These are phyloP conservation scores for Sebastolobus alascanus DNA, from an alignment of 2,797 vertebrate species.

Conservation along the genomic window DNA sequence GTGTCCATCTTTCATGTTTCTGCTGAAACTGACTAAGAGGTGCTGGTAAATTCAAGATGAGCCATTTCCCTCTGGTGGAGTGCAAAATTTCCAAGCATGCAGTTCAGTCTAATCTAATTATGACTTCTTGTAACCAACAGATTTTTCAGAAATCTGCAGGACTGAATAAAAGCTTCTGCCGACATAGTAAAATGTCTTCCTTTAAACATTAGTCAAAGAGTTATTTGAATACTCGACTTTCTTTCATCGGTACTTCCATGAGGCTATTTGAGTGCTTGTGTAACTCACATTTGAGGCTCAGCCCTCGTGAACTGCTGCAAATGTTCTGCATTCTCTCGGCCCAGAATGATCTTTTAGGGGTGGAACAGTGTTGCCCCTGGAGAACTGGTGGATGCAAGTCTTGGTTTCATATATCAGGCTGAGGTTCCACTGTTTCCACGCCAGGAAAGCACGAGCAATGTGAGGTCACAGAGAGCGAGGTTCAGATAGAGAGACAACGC, in stretches of 20 bases:
- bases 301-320: constrained; percentile 33
- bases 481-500: constrained; percentile 53
- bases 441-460: constrained; percentile 70
- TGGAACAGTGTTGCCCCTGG: constrained; percentile 59
- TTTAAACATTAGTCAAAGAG: constrained; percentile 48
- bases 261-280: constrained; percentile 46
- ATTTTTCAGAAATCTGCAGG: constrained; percentile 42
- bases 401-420: constrained; percentile 75
- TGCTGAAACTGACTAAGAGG: constrained; percentile 68
- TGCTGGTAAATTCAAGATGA: constrained; percentile 60
- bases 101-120: constrained; percentile 59
- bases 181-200: constrained; percentile 42
- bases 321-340: constrained; percentile 60
- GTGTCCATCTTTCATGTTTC: constrained; percentile 38
- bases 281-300: constrained; percentile 57
- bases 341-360: constrained; percentile 59
- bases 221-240: constrained; percentile 38
- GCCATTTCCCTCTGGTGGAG: constrained; percentile 37
- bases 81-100: constrained; percentile 34
- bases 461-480: constrained; percentile 74
- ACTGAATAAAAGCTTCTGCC: constrained; percentile 39
- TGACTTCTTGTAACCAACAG: constrained; percentile 38
- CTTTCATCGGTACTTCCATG: constrained; percentile 45
- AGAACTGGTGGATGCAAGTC: constrained; percentile 65
- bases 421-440: constrained; percentile 69